Percentiles rank a stretch among this genome's conserved stretches.
phyloP scores from a whole-genome alignment of 2,797 vertebrate genomes.

The Chloroceryle inda region DNA sequence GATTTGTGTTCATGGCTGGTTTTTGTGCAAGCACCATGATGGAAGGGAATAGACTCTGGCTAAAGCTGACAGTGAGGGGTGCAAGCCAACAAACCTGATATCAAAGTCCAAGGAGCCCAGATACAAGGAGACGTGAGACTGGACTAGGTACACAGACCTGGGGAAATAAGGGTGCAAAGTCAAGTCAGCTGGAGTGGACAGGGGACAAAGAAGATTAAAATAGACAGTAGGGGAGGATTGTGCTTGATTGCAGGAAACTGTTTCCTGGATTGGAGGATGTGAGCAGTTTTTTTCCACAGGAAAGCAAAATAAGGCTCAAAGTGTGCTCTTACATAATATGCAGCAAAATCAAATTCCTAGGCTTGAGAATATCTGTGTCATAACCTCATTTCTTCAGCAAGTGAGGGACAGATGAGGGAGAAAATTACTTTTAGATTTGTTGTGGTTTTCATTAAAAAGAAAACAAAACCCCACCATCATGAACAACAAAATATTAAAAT shows the following conservation, averaged over 20 bases:
- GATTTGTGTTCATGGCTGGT: not conserved
- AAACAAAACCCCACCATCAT: not conserved
- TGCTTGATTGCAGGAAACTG: not conserved
- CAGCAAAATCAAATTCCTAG: not conserved
- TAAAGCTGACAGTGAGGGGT: not conserved
- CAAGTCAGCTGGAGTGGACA: not conserved
- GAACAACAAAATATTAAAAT: not conserved
- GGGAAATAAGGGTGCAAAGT: not conserved
- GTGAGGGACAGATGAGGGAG: not conserved
- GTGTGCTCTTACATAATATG: not conserved
- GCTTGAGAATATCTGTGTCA: not conserved
- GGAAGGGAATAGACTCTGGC: not conserved
- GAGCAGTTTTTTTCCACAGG: not conserved
- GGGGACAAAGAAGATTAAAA: not conserved
- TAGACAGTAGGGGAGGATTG: not conserved
- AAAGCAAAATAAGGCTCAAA: not conserved
- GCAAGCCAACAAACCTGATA: not conserved
- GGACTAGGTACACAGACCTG: not conserved
- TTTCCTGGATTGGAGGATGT: not conserved
- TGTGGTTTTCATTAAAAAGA: not conserved
- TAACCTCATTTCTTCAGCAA: conserved; percentile 34
- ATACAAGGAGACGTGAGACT: not conserved
- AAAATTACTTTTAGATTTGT: not conserved
- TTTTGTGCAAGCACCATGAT: not conserved
- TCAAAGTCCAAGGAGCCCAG: not conserved